These are phyloP conservation scores for Drosophila simulans DNA, from an alignment of 1,140 invertebrate species.

Conservation along the genomic window DNA sequence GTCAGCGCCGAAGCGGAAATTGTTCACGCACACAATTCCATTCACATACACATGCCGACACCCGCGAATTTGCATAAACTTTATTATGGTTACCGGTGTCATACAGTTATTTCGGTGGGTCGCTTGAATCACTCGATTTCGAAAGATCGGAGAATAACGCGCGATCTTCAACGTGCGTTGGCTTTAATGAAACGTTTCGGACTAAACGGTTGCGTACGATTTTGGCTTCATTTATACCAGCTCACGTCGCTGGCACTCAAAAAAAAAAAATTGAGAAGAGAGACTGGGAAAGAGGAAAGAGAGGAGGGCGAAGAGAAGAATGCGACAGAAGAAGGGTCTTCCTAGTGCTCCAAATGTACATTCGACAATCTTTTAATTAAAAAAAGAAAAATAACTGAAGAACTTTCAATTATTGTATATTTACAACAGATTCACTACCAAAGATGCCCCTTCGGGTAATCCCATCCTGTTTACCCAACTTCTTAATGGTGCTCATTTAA, in stretches of 20 bases:
- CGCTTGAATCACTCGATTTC: slow-evolving; percentile 22
- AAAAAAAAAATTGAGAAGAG: slow-evolving; percentile 9
- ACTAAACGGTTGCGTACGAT: slow-evolving; percentile 75
- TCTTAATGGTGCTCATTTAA: background rate
- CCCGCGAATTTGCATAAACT: slow-evolving; percentile 55
- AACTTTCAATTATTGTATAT: too few relatives aligned
- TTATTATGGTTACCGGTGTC: slow-evolving; percentile 33
- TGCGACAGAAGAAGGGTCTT: slow-evolving; percentile 1
- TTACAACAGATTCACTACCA: too few relatives aligned
- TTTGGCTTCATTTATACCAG: slow-evolving; percentile 77
- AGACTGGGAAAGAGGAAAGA: slow-evolving; percentile 7
- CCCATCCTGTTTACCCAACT: background rate
- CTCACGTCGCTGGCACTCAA: slow-evolving; percentile 45
- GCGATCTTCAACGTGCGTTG: slow-evolving; percentile 48
- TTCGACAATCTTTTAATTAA: background rate
- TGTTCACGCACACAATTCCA: slow-evolving; percentile 16
- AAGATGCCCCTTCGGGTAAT: too few relatives aligned
- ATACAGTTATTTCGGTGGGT: slow-evolving; percentile 44
- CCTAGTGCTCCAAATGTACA: background rate
- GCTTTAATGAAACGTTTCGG: slow-evolving; percentile 59
- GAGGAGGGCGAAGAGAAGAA: background rate
- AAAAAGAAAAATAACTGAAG: too few relatives aligned
- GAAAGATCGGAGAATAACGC: slow-evolving; percentile 7
- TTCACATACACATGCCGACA: slow-evolving; percentile 21
- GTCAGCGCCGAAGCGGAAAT: slow-evolving; percentile 54